Evolutionary conservation across 1,140 invertebrate genomes (phyloP).

Genomic region (Trichonephila inaurata): DNA sequence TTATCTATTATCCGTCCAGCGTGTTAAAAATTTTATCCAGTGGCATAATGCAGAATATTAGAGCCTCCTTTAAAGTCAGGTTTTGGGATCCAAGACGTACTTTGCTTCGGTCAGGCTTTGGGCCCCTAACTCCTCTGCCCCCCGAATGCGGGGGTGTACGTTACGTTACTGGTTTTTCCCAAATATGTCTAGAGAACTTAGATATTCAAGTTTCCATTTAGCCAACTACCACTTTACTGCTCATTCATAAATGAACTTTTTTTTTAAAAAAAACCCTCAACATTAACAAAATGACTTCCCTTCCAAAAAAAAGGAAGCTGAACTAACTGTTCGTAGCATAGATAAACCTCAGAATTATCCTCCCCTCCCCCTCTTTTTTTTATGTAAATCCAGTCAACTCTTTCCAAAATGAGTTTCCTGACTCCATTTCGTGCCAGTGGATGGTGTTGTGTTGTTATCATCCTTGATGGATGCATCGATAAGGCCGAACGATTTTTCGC

Average conservation of each 20-base stretch:
- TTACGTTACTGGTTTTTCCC: too few relatives aligned
- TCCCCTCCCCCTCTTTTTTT: too few relatives aligned
- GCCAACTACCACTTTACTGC: neutral
- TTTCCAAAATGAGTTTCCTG: slow-evolving; percentile 5
- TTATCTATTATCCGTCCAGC: too few relatives aligned
- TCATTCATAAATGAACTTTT: neutral
- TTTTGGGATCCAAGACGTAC: too few relatives aligned
- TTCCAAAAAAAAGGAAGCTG: neutral
- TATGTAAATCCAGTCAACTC: neutral
- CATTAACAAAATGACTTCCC: neutral
- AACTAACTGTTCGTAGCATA: neutral
- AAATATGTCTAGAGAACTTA: too few relatives aligned
- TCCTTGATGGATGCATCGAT: neutral
- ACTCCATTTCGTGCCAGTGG: neutral
- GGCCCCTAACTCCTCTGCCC: too few relatives aligned
- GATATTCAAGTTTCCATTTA: too few relatives aligned
- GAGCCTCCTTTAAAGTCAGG: too few relatives aligned
- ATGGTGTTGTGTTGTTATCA: slow-evolving; percentile 5
- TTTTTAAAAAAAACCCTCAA: neutral
- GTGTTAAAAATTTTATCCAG: too few relatives aligned
- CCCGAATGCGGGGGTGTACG: too few relatives aligned
- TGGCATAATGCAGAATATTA: too few relatives aligned
- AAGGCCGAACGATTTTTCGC: neutral
- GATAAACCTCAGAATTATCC: neutral
- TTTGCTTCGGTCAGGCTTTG: too few relatives aligned